Conservation (phyloP, 2,113 vertebrate genomes). For the Empidonax traillii region DNA sequence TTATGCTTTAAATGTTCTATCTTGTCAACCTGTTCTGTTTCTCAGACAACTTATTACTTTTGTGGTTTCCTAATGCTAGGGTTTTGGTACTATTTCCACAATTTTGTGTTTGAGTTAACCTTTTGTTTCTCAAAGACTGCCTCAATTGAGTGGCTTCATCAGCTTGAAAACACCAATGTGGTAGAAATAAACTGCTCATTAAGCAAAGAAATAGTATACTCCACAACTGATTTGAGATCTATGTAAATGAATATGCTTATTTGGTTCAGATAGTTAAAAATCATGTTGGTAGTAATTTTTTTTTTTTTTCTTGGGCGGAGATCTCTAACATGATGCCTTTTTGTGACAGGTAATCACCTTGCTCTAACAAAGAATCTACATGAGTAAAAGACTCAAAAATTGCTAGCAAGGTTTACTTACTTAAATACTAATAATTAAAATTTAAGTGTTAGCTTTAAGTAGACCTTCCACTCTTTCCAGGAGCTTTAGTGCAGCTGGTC, state of each 20-base stretch:
- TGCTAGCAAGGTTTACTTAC: neutral
- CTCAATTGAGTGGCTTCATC: no score
- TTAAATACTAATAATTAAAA: neutral
- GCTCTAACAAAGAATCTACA: neutral
- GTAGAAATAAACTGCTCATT: neutral
- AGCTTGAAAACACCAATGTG: neutral
- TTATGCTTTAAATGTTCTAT: no score
- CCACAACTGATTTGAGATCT: neutral
- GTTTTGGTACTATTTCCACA: no score
- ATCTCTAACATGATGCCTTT: neutral
- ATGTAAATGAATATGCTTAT: neutral
- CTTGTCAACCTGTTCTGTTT: no score
- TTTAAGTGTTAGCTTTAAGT: neutral
- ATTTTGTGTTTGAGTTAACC: no score
- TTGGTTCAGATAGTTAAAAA: neutral
- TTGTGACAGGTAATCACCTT: neutral
- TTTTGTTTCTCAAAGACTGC: no score
- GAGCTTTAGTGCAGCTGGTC: neutral
- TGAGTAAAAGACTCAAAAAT: neutral
- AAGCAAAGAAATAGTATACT: neutral
- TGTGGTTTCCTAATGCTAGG: no score
- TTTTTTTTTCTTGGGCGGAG: no score
- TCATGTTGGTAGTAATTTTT: neutral
- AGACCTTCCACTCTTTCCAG: neutral
- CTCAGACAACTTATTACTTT: no score